Evolutionary conservation across 2,888 invertebrate species (phyloP).

Genomic region (Oxystoma pomonae): DNA sequence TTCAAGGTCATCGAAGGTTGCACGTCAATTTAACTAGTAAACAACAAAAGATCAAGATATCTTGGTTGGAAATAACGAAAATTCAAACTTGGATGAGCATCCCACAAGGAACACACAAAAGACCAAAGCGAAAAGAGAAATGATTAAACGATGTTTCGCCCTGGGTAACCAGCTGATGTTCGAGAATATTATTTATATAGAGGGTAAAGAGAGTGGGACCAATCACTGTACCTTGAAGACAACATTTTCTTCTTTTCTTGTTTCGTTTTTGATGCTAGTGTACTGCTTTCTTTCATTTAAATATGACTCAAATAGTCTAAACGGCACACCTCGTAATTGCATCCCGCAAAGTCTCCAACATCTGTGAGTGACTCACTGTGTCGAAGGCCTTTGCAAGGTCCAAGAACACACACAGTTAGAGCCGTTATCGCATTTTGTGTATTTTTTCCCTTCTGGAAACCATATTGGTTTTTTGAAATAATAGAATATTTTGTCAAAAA

Average conservation of each 20-base stretch:
- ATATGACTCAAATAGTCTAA: slow-evolving; percentile 6
- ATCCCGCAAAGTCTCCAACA: slow-evolving; percentile 4
- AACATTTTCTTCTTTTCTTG: neutral
- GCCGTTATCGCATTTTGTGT: neutral
- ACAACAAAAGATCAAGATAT: no score
- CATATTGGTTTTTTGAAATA: neutral
- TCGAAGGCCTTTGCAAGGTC: slow-evolving; percentile 17
- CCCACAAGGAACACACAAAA: no score
- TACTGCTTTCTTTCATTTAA: slow-evolving; percentile 5
- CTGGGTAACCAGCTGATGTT: neutral
- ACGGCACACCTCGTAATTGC: slow-evolving; percentile 1
- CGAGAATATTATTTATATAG: neutral
- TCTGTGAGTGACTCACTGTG: slow-evolving; percentile 3
- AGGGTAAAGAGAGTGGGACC: neutral
- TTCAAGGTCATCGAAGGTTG: no score
- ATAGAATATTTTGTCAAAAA: neutral
- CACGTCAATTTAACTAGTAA: no score
- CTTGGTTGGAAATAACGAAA: no score
- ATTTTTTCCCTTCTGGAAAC: slow-evolving; percentile 28
- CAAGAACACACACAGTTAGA: neutral
- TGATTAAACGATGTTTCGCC: no score
- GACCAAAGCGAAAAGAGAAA: no score
- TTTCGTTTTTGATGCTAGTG: neutral
- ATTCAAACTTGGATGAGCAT: no score
- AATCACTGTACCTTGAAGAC: neutral